These are phyloP conservation scores for Holacanthella duospinosa DNA, from an alignment of 2,888 invertebrate species.

Conservation along the genomic window DNA sequence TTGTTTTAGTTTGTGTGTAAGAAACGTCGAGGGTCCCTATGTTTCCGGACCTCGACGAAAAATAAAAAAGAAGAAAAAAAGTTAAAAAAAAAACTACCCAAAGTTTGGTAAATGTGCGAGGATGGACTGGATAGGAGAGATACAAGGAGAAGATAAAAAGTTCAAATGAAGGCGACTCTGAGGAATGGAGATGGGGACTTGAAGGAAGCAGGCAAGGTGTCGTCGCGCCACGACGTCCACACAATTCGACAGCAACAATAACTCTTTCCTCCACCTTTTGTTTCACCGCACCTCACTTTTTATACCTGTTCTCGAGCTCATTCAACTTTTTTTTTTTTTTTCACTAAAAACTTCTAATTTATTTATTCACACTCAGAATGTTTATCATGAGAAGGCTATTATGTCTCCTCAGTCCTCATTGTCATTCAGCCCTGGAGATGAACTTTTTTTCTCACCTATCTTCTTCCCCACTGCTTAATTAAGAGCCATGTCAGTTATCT, in stretches of 20 bases:
- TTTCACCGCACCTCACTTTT: background rate
- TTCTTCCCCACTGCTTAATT: background rate
- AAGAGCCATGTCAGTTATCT: background rate
- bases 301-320: background rate
- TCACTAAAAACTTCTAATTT: background rate
- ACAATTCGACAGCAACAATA: constrained; percentile 34
- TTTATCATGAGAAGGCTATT: background rate
- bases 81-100: no score
- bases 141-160: constrained; percentile 31
- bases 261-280: constrained; percentile 32
- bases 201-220: constrained; percentile 22
- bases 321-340: background rate
- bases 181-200: constrained; percentile 13
- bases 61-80: no score
- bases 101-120: background rate
- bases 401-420: background rate
- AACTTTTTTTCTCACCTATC: background rate
- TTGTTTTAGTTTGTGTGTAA: background rate
- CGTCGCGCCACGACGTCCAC: constrained; percentile 37
- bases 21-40: background rate
- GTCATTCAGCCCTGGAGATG: background rate
- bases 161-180: constrained; percentile 33
- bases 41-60: background rate
- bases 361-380: background rate
- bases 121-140: constrained; percentile 14